phyloP scores from a whole-genome alignment of 1,140 invertebrate genomes.

The Micrasema minimum region DNA sequence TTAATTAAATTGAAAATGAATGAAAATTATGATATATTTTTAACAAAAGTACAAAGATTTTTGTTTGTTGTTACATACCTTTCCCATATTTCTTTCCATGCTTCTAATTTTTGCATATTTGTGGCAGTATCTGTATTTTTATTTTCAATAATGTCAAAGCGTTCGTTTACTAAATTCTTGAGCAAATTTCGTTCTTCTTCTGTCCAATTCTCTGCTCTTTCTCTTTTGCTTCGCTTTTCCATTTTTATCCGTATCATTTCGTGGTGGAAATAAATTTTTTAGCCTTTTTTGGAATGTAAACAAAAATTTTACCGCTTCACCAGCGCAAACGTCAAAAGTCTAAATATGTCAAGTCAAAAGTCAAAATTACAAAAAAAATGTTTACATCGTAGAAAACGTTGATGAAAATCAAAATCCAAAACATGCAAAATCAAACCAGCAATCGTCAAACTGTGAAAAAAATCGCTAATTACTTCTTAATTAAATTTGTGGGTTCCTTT shows the following conservation, averaged over 20 bases:
- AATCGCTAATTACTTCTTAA: background rate
- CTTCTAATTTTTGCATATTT: conserved; percentile 51
- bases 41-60: background rate
- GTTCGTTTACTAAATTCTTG: conserved; percentile 42
- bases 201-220: conserved; percentile 49
- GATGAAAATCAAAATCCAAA: background rate
- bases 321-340: no score
- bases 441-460: background rate
- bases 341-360: background rate
- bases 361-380: background rate
- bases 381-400: background rate
- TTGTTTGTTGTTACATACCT: conserved; percentile 20
- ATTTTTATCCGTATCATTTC: conserved; percentile 50
- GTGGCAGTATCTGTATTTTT: conserved; percentile 47
- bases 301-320: conserved; percentile 10
- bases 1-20: background rate
- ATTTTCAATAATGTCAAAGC: conserved; percentile 46
- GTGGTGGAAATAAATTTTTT: conserved; percentile 30
- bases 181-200: conserved; percentile 47
- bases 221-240: conserved; percentile 46
- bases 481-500: background rate
- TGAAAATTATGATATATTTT: background rate
- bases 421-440: background rate
- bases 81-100: conserved; percentile 51
- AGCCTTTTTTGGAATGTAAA: conserved; percentile 29